Base-by-base conservation (phyloP, 2,797 vertebrate species). In the Chaenodraco wilsoni region DNA sequence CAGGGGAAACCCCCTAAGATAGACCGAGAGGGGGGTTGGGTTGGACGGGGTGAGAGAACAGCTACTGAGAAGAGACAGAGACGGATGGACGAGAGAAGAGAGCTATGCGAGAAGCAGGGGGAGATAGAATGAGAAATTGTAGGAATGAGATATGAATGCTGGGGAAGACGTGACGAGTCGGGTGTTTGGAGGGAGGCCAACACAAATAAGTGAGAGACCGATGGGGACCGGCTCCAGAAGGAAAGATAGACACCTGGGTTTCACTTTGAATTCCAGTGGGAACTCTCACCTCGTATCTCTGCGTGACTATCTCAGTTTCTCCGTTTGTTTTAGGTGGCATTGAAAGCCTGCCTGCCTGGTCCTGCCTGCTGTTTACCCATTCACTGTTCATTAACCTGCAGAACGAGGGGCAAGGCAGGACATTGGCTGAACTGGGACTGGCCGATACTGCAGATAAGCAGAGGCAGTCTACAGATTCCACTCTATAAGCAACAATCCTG, bases 381-480 rank as follows among this genome's bases (percentile, higher is more conserved):
- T 70, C 57, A 6, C 46, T 82, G 79, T 65, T 88, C 73, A 91
- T 91, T 91, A 90, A 90, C 81, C 62, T 49, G 14, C 44, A 50
- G 72, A 51, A 40, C 15, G 37, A 72, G 69, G 51, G 62, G 23
- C 16, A 3, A 71, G 48, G 50, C 41, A 12, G 46, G 27, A 8
- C 58, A 17, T 4, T 12, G 50, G 58, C 64, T 0, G 23, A 23
- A 37, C 57, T 10, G 55, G 43, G 46, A 73, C 58, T 45, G n/a
- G 37, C 40, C 64, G 16, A 78, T 59, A 81, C 86, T 78, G 65
- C 31, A 77, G 84, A 88, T 86, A 84, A 89, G 66, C 52, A 67
- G 45, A 6, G 33, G 19, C 66, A 1, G 41, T 16, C 52, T 54
- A 17, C 54, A 11, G 62, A 62, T 72, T 72, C 55, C 68, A 71